Base-by-base conservation (phyloP, 2,888 invertebrate genomes). In the Drosophila flavopinicola region DNA sequence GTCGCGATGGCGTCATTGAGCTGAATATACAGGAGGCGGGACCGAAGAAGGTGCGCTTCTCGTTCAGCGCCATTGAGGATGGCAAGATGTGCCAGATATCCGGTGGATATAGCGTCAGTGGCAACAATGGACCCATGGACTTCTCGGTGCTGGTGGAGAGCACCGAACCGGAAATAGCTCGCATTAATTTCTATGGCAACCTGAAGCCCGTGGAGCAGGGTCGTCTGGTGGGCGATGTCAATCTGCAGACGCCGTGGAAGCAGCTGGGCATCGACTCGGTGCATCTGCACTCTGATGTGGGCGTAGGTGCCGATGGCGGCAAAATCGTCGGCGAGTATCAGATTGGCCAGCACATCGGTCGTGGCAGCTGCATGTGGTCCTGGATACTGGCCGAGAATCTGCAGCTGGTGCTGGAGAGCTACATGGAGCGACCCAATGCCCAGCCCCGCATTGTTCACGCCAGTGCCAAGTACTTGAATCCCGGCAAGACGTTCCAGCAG, bases 381-480 rank as follows among this genome's bases (percentile, higher is more conserved):
- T 93, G 93, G 91, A 63, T 92, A 1, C 87, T 93, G 37, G 86
- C 92, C 69, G 92, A 93, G 75, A 91, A 93, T 80, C 92, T 93
- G 91, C 90, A 90, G 65, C 71, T 93, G 1, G 89, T 91, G 48
- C 77, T 92, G 3, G 89, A 92, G 39, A 92, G 92, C 51, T 90
- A 89, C 54, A 91, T 92, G 65, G 88, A 90, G 6, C 90, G 92
- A 24, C 89, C 91, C 1, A 85, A 88, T 9, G 82, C 88, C 0
- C 79, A 88, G 10, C 85, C 90, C 0, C 92, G 92, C 56, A 89
- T 92, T 30, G 88, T 93, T 1, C 91, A 91, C 25, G 85, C 92
- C 15, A 90, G 91, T 29, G 85, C 92, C 1, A 93, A 92, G 78
- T 93, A 93, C 39, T 69, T 91, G 23, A 94, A 94, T 87, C 93